Conservation (phyloP, 2,113 vertebrate species). For the Rhizomys pruinosus region DNA sequence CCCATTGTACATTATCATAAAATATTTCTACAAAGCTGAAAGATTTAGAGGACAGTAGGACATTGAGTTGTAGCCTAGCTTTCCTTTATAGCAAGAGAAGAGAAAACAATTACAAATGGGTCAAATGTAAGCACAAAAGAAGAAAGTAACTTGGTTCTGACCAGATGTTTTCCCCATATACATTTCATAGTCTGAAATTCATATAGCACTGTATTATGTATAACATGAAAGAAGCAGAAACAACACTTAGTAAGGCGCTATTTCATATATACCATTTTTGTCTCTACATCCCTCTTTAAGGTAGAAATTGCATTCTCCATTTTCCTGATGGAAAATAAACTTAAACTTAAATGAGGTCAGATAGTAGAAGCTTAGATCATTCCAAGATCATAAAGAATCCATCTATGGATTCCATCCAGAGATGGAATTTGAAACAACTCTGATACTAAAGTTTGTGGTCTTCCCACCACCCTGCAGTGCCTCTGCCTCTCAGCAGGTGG, state of each 20-base stretch:
- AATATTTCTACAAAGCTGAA: background rate
- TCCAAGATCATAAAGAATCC: background rate
- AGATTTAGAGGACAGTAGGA: background rate
- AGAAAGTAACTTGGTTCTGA: background rate
- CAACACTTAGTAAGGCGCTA: background rate
- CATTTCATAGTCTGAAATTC: background rate
- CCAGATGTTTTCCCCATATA: background rate
- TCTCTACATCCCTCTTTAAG: background rate
- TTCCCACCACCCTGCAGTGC: background rate
- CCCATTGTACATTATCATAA: background rate
- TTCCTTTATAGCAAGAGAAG: conserved; percentile 22
- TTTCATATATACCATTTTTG: background rate
- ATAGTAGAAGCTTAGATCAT: background rate
- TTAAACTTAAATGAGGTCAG: conserved; percentile 5
- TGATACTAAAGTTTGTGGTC: background rate
- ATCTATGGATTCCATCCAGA: no score
- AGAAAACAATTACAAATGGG: background rate
- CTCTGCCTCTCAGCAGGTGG: background rate
- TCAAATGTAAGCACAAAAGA: background rate
- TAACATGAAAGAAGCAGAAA: background rate
- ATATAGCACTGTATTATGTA: background rate
- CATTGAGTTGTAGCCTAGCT: background rate
- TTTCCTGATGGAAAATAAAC: conserved; percentile 32
- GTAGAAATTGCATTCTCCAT: background rate
- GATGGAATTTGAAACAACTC: background rate